These are phyloP conservation scores for Schizaphis graminum DNA, from an alignment of 2,888 invertebrate species.

Conservation along the genomic window DNA sequence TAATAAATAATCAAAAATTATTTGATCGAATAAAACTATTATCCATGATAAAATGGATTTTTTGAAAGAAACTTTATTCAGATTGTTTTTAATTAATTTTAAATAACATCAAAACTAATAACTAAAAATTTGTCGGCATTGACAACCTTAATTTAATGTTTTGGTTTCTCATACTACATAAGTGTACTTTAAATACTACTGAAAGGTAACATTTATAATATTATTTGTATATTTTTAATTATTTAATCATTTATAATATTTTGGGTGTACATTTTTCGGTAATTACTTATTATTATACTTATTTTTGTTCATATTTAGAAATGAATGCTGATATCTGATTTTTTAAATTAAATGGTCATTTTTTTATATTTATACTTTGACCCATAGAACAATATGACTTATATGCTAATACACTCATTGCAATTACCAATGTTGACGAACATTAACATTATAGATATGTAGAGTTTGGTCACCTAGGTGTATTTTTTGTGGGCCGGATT, in stretches of 20 bases:
- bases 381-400: too few relatives aligned
- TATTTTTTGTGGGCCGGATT: too few relatives aligned
- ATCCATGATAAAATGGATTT: not conserved
- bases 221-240: not conserved
- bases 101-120: not conserved
- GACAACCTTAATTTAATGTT: too few relatives aligned
- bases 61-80: not conserved
- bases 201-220: too few relatives aligned
- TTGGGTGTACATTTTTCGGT: not conserved
- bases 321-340: not conserved
- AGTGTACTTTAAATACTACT: too few relatives aligned
- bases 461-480: too few relatives aligned
- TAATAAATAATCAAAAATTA: not conserved
- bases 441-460: too few relatives aligned
- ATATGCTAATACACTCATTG: too few relatives aligned
- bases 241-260: not conserved
- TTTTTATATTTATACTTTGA: not conserved
- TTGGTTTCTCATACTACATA: too few relatives aligned
- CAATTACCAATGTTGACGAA: too few relatives aligned
- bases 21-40: not conserved
- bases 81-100: not conserved
- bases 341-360: not conserved
- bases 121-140: too few relatives aligned
- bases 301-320: not conserved
- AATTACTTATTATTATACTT: not conserved